Evolutionary conservation across 37 sponge, comb jelly and placozoan species (phyloP).

Genomic region (Beroe ovata): DNA sequence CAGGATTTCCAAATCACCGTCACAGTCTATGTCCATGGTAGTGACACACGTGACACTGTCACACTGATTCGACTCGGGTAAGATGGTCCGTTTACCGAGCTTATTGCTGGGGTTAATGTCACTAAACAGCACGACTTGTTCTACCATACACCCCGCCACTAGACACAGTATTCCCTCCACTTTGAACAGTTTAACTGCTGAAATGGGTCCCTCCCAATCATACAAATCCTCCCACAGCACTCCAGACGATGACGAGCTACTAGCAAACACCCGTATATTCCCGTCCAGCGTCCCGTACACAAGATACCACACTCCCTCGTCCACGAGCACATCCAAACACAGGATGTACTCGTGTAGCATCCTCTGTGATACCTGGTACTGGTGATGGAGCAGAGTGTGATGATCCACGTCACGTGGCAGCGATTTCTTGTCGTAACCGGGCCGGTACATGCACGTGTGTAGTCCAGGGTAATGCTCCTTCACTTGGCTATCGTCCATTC

Average conservation of each 20-base stretch:
- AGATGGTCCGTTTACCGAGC: not conserved
- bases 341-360: conserved; percentile 8
- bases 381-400: not conserved
- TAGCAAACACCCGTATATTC: not conserved
- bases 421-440: not conserved
- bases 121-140: conserved; percentile 31
- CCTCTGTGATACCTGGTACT: not conserved
- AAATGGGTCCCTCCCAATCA: conserved; percentile 63
- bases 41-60: conserved; percentile 23
- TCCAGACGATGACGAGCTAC: not conserved
- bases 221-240: not conserved
- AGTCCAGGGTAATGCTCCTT: conserved; percentile 48
- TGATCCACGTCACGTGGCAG: conserved; percentile 2
- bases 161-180: conserved; percentile 14
- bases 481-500: conserved; percentile 7
- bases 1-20: conserved; percentile 20
- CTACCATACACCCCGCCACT: conserved; percentile 9
- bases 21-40: conserved; percentile 53
- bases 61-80: not conserved
- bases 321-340: not conserved
- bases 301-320: conserved; percentile 5
- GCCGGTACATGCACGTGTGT: not conserved
- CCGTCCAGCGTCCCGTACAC: conserved; percentile 53
- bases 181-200: not conserved
- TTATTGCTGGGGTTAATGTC: not conserved